Evolutionary conservation across 2,888 invertebrate genomes (phyloP).

Genomic region (Sesamia inferens): DNA sequence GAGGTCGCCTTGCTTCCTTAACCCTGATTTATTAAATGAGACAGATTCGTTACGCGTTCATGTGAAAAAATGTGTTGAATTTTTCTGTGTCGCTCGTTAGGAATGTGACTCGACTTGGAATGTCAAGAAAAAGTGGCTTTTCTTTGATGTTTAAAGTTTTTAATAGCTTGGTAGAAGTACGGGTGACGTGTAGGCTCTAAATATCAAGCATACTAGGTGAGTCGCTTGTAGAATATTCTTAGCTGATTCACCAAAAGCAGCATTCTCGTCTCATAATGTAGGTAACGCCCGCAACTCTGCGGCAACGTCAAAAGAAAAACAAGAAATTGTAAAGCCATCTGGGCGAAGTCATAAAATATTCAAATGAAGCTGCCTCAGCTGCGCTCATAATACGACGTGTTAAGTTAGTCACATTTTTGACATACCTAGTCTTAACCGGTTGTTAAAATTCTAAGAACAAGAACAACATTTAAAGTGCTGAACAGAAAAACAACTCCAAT

Average conservation of each 20-base stretch:
- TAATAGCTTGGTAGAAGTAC: background rate
- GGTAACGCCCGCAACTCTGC: background rate
- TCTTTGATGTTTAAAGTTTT: slow-evolving; percentile 4
- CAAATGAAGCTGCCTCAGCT: slow-evolving; percentile 24
- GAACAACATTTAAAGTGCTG: slow-evolving; percentile 13
- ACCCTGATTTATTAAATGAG: slow-evolving; percentile 39
- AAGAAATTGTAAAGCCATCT: slow-evolving; percentile 27
- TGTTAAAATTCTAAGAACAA: slow-evolving; percentile 32
- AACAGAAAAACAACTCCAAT: slow-evolving; percentile 37
- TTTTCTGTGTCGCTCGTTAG: slow-evolving; percentile 2
- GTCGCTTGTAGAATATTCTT: background rate
- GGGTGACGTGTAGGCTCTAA: background rate
- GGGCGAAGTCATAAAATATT: slow-evolving; percentile 31
- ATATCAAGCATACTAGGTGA: background rate
- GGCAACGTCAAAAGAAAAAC: slow-evolving; percentile 22
- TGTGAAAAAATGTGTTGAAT: slow-evolving; percentile 32
- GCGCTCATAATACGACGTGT: slow-evolving; percentile 29
- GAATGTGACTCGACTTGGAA: slow-evolving; percentile 10
- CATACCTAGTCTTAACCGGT: slow-evolving; percentile 41
- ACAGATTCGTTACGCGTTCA: slow-evolving; percentile 23
- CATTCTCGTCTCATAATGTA: background rate
- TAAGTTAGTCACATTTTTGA: slow-evolving; percentile 47
- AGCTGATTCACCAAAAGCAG: slow-evolving; percentile 9
- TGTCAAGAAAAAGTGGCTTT: background rate
- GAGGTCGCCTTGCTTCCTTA: slow-evolving; percentile 38